phyloP scores from a whole-genome alignment of 2,888 invertebrate species.

The Ochropleura leucogaster region DNA sequence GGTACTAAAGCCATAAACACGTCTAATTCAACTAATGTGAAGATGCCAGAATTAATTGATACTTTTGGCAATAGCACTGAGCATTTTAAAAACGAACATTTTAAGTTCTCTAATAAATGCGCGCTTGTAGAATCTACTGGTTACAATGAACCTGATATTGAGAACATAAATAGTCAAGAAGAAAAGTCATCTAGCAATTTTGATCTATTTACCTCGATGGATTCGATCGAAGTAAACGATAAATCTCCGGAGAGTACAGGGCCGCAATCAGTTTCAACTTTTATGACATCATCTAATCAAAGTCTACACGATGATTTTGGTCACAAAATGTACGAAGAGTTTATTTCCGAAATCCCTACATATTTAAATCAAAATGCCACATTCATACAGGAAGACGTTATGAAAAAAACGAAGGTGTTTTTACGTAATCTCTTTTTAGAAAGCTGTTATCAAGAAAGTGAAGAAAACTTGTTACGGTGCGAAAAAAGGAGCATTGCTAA shows the following conservation, averaged over 20 bases:
- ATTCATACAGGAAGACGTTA: slow-evolving; percentile 70
- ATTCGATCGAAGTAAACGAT: slow-evolving; percentile 38
- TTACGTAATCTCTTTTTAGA: slow-evolving; percentile 71
- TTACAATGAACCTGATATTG: slow-evolving; percentile 23
- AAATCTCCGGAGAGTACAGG: slow-evolving; percentile 55
- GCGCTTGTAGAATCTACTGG: slow-evolving; percentile 15
- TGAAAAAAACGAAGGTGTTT: slow-evolving; percentile 68
- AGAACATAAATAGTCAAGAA: slow-evolving; percentile 21
- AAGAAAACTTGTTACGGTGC: slow-evolving; percentile 62
- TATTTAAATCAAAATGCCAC: slow-evolving; percentile 71
- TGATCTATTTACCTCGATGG: slow-evolving; percentile 64
- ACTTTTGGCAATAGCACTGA: slow-evolving; percentile 20
- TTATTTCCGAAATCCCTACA: slow-evolving; percentile 75
- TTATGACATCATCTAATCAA: slow-evolving; percentile 58
- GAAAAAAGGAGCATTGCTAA: slow-evolving; percentile 46
- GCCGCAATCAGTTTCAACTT: slow-evolving; percentile 50
- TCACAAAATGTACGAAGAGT: slow-evolving; percentile 74
- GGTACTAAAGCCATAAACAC: slow-evolving; percentile 36
- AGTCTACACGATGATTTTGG: slow-evolving; percentile 57
- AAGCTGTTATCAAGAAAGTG: slow-evolving; percentile 63
- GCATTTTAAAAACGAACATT: slow-evolving; percentile 13
- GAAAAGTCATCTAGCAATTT: slow-evolving; percentile 47
- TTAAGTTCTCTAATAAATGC: slow-evolving; percentile 17
- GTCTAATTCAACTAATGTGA: slow-evolving; percentile 17
- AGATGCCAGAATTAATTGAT: slow-evolving; percentile 32